Base-by-base conservation (phyloP, 2,113 vertebrate genomes). In the Cheirogaleus medius region DNA sequence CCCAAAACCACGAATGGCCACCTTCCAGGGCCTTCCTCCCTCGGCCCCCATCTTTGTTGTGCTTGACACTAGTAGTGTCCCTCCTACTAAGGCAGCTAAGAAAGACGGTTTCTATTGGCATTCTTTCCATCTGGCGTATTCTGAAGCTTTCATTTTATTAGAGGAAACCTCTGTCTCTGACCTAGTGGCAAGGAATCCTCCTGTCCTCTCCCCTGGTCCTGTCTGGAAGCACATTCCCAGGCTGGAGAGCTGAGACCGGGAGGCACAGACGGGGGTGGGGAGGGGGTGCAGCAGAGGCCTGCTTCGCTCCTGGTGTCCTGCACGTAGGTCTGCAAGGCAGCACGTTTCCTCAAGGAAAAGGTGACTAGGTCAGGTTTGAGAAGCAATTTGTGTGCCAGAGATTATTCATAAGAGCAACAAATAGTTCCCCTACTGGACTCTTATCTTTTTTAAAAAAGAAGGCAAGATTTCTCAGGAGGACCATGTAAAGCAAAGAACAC, bases 111-210 rank as follows among this genome's bases (percentile, higher is more conserved):
- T 97, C 96, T 93, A 42, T 92, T 6, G 93, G 83, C 69, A 54
- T 90, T 44, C 97, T 97, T 96, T 58, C 96, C 93, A 71, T 76
- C 97, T 88, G 60, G 23, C 85, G 78, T 96, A 84, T n/a, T 81
- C 64, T 81, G 91, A 96, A 91, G 92, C 94, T 92, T 96, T 95
- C 63, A 82, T 98, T 98, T 98, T 97, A 91, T 94, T 87, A 96
- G 84, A 94, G 83, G 14, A 82, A 34, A 78, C 39, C 69, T 95
- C 78, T 71, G 44, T 56, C 52, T 91, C 86, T 87, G 27, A 94
- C 68, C 39, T 74, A 93, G 90, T 64, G 69, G 39, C 42, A 0
- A 12, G 49, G 78, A 69, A 12, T 76, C 94, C 11, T 91, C 11
- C 8, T 56, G 54, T 95, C 71, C 87, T 96, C 23, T 96, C 87